Evolutionary conservation across 2,113 vertebrate genomes (phyloP), one percentile per base, ranked within the genome.

Genomic region (Leptobrachium leishanense): DNA sequence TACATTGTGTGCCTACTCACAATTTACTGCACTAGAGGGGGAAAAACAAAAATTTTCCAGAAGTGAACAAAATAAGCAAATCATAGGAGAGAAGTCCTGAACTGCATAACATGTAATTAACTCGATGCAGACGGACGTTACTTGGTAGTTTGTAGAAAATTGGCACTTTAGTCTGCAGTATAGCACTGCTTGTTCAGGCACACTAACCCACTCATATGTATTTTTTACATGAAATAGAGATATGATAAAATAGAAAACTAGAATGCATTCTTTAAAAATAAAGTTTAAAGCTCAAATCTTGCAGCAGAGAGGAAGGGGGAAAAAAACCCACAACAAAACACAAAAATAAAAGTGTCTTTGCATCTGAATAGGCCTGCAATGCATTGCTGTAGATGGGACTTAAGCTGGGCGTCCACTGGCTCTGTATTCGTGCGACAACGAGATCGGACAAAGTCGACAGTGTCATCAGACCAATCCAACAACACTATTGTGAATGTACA

Each of bases 111-210:
- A 59, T 39, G 54, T 59, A 65, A 46, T 55, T 40, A 62, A 40
- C 20, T 39, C 62, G 10, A 5, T 39, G 54, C 69, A 54, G 3
- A 54, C 69, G 2, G 68, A 66, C 13, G 53, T 44, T 68, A 65
- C 71, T 15, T 40, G n/a, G 3, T 43, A 20, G 15, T 31, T 46
- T 67, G 50, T 74, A 74, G 8, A 81, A 72, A 81, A 74, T 68
- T 81, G 78, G 71, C 78, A 81, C 78, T 74, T 74, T 63, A 74
- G 64, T 74, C 72, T 68, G 78, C 78, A 81, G 78, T 41, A 57
- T 11, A 46, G 20, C 50, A 74, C 78, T 74, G 78, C 78, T 9
- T 74, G 65, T 68, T 68, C 54, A 81, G 78, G 78, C 78, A 81
- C 77, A 80, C 53, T 31, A 15, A 59, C 12, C 8, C 50, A 76